Percentiles rank a stretch among this genome's conserved stretches.
These are phyloP conservation scores for Cynocephalus volans DNA, from an alignment of 2,113 vertebrate species.

Conservation along the genomic window DNA sequence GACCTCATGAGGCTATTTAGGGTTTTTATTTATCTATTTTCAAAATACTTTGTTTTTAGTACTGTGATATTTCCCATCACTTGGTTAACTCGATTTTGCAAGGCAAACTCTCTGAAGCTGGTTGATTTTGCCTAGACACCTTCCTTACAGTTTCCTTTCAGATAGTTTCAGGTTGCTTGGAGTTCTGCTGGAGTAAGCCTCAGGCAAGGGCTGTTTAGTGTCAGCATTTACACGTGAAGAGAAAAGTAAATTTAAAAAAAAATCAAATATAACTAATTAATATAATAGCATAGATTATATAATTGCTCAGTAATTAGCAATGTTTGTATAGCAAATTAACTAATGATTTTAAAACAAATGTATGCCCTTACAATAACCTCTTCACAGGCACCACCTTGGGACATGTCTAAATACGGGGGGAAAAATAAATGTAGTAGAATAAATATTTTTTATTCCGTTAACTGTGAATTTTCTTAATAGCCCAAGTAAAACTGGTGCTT, in stretches of 20 bases:
- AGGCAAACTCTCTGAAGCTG: background rate
- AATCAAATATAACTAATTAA: slow-evolving; percentile 40
- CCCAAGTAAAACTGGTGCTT: slow-evolving; percentile 64
- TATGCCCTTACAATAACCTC: slow-evolving; percentile 52
- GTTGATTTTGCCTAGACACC: slow-evolving; percentile 12
- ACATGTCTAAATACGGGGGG: slow-evolving; percentile 52
- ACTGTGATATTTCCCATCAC: background rate
- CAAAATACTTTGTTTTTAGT: background rate
- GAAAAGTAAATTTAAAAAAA: slow-evolving; percentile 1
- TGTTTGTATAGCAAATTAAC: slow-evolving; percentile 59
- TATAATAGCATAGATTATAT: slow-evolving; percentile 42
- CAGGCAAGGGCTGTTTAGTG: slow-evolving; percentile 5
- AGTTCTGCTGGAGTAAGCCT: background rate
- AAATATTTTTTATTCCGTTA: slow-evolving; percentile 79
- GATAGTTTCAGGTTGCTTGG: background rate
- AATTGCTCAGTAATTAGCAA: slow-evolving; percentile 58
- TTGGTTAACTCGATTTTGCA: slow-evolving; percentile 14
- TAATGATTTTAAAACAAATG: slow-evolving; percentile 60
- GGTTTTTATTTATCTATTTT: background rate
- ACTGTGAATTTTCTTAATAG: slow-evolving; percentile 76
- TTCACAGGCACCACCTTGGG: background rate
- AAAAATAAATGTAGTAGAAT: slow-evolving; percentile 75
- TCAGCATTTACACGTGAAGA: background rate
- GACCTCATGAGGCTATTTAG: background rate
- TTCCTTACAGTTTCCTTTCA: background rate